Conservation (phyloP, 2,797 vertebrate species). For the Lepilemur ruficaudatus region DNA sequence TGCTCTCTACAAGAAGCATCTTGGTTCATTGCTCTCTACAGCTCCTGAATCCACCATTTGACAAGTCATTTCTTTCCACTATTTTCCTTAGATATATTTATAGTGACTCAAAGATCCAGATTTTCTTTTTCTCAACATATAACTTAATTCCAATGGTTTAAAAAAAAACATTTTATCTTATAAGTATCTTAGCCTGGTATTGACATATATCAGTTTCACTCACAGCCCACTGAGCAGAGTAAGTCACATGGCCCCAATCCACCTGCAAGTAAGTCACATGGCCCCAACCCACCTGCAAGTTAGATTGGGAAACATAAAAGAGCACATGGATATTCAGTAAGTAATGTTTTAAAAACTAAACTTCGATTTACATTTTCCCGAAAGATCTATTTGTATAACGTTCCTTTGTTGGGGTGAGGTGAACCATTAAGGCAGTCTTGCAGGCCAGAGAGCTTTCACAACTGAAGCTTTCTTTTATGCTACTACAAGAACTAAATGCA, state of each 20-base stretch:
- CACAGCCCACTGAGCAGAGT: not conserved
- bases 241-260: not conserved
- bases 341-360: not conserved
- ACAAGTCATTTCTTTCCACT: not conserved
- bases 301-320: not conserved
- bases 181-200: not conserved
- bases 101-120: not conserved
- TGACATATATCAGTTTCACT: not conserved
- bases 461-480: not conserved
- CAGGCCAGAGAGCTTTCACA: not conserved
- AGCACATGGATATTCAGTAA: not conserved
- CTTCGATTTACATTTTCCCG: not conserved
- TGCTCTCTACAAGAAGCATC: not conserved
- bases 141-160: not conserved
- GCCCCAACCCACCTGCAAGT: not conserved
- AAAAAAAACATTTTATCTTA: not conserved
- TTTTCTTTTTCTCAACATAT: not conserved
- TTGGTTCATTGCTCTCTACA: not conserved
- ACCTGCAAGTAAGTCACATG: not conserved
- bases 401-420: not conserved
- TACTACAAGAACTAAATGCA: not conserved
- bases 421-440: too few species aligned
- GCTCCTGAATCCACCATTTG: not conserved
- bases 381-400: not conserved
- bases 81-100: not conserved